Conservation (phyloP, 2,113 vertebrate species). For the Nothocercus julius region DNA sequence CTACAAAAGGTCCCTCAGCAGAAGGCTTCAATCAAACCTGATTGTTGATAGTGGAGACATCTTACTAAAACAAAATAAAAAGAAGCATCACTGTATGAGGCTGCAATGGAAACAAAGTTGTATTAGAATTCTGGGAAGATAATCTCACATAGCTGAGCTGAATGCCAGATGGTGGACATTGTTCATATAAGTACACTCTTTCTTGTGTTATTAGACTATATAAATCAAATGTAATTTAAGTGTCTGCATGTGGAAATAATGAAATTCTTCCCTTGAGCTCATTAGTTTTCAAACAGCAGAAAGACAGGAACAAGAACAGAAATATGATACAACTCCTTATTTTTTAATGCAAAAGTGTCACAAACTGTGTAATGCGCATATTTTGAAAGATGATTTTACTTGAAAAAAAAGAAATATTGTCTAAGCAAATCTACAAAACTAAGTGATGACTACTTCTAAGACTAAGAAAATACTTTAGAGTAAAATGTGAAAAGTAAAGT, state of each 20-base stretch:
- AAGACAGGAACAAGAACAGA: neutral
- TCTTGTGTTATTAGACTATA: neutral
- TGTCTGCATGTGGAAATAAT: neutral
- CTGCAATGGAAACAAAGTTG: neutral
- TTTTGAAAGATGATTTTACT: neutral
- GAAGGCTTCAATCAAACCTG: neutral
- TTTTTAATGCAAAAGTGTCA: neutral
- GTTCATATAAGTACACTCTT: neutral
- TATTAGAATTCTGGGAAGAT: neutral
- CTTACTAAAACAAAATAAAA: neutral
- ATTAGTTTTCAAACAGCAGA: neutral
- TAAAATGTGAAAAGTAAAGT: neutral
- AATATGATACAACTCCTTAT: neutral
- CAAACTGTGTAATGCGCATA: neutral
- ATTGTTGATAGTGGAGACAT: neutral
- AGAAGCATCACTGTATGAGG: neutral
- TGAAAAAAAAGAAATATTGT: neutral
- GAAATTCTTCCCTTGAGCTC: neutral
- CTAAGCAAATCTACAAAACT: neutral
- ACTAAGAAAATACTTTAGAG: neutral
- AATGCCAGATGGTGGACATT: neutral
- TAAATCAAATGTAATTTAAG: conserved; percentile 32
- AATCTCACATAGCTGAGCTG: neutral
- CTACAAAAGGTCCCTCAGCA: neutral
- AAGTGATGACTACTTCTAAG: neutral